These are phyloP conservation scores for Drosophila auraria DNA, from an alignment of 1,140 invertebrate genomes.

Conservation along the genomic window DNA sequence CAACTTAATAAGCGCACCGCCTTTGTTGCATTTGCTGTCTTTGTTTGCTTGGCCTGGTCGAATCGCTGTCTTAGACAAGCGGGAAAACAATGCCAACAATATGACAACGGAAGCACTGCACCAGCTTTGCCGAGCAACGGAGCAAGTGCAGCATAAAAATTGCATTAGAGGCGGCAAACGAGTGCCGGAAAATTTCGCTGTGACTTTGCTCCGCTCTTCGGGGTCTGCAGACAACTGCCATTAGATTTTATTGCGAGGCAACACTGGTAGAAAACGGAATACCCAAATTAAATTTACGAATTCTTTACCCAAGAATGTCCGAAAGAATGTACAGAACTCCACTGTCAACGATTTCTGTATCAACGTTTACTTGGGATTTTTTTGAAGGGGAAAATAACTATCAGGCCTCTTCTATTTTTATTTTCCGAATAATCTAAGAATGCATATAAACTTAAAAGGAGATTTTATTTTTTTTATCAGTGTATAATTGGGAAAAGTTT, in stretches of 20 bases:
- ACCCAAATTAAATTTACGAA: not conserved
- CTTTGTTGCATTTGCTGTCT: conserved; percentile 38
- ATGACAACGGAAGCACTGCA: conserved; percentile 56
- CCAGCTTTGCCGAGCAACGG: conserved; percentile 27
- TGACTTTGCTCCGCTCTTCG: conserved; percentile 19
- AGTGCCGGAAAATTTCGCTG: conserved; percentile 42
- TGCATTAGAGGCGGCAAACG: conserved; percentile 70
- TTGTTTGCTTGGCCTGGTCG: conserved; percentile 11
- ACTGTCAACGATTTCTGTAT: not conserved
- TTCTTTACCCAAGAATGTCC: not conserved
- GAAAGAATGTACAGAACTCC: not conserved
- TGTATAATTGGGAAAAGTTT: too few relatives aligned
- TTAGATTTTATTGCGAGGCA: conserved; percentile 8
- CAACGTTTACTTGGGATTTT: too few relatives aligned
- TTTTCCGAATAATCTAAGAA: too few relatives aligned
- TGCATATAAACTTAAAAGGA: too few relatives aligned
- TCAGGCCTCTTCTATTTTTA: too few relatives aligned
- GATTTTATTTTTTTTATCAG: too few relatives aligned
- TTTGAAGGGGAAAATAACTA: too few relatives aligned
- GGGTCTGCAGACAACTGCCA: conserved; percentile 20
- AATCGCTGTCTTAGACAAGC: conserved; percentile 20
- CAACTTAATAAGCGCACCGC: conserved; percentile 71
- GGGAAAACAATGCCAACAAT: conserved; percentile 54
- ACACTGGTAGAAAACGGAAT: conserved; percentile 7
- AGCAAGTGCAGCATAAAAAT: conserved; percentile 77